A percentile compares a stretch with the other conserved stretches of the same genome.
phyloP scores from a whole-genome alignment of 2,888 invertebrate species.

The Carterocephalus palaemon region DNA sequence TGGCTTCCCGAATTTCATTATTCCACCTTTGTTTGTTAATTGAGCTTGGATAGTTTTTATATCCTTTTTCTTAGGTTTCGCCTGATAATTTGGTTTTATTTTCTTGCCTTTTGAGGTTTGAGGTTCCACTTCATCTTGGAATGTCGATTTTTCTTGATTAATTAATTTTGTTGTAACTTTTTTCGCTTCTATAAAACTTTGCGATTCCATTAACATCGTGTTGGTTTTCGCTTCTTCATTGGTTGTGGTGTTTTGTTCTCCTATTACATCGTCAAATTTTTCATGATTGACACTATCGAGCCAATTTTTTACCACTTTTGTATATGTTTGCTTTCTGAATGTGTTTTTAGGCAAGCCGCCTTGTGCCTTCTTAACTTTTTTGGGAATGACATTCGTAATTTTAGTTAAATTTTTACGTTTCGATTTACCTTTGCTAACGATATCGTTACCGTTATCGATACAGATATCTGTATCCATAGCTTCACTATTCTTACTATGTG shows the following conservation, averaged over 20 bases:
- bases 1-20: constrained; percentile 63
- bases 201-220: not conserved
- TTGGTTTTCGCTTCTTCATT: constrained; percentile 14
- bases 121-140: not conserved
- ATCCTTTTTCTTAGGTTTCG: constrained; percentile 26
- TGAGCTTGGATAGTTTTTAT: constrained; percentile 53
- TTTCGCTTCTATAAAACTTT: too few relatives aligned
- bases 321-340: constrained; percentile 52
- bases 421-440: constrained; percentile 7
- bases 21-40: constrained; percentile 57
- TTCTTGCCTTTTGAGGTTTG: constrained; percentile 10
- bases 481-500: not conserved
- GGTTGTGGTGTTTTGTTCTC: too few relatives aligned
- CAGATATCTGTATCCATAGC: too few relatives aligned
- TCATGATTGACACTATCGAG: constrained; percentile 42
- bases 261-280: constrained; percentile 31
- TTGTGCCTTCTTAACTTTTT: constrained; percentile 38
- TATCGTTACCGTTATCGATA: too few relatives aligned
- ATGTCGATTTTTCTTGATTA: too few relatives aligned
- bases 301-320: constrained; percentile 58
- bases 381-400: constrained; percentile 31
- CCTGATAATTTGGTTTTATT: not conserved
- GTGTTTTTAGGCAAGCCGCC: constrained; percentile 28
- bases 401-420: constrained; percentile 27
- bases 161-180: too few relatives aligned